Evolutionary conservation across 2,797 vertebrate genomes (phyloP), one percentile per base, ranked within the genome.

Genomic region (Scolopax rusticola): DNA sequence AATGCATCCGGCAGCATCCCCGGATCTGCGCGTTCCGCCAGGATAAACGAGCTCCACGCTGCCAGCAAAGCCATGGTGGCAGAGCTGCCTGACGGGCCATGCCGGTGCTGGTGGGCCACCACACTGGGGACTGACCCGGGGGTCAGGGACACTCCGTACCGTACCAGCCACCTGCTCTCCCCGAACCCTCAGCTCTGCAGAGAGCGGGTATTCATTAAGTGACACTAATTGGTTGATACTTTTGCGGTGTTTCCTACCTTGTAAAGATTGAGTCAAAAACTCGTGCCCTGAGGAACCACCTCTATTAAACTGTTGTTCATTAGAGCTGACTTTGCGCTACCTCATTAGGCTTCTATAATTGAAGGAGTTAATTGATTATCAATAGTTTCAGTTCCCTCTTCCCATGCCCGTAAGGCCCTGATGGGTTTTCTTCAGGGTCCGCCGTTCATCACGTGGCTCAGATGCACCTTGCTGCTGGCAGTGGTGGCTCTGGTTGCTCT

Each of bases 331-430:
- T 97, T 79, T 73, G 90, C 0, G 20, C 89, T 92, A 93, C 89
- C 96, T 97, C 94, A 95, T 96, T 97, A 96, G 85, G 77, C 91
- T 83, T 59, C 86, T 73, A 88, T 96, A 96, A 96, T 95, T 94
- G 95, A 94, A 96, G 94, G 94, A 95, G 84, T 95, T 95, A 96
- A 96, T 96, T 97, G 95, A 95, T 97, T 95, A 96, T 95, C 96
- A 96, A 94, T 96, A 95, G 79, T 82, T 86, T 82, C 84, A 25
- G 54, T 65, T 91, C 81, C 77, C 36, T 83, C 71, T 74, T 63
- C 67, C 78, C 78, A 3, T 88, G 85, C 85, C 80, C 9, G 5
- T 9, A 6, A 95, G 84, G 93, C 65, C 53, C 64, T 60, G 3
- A 41, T 7, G 53, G 89, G 83, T 70, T 84, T 89, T 91, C 83